A percentile compares a stretch with the other conserved stretches of the same genome.
Conservation (phyloP, 1,140 invertebrate genomes). For the Nautilus pompilius region DNA sequence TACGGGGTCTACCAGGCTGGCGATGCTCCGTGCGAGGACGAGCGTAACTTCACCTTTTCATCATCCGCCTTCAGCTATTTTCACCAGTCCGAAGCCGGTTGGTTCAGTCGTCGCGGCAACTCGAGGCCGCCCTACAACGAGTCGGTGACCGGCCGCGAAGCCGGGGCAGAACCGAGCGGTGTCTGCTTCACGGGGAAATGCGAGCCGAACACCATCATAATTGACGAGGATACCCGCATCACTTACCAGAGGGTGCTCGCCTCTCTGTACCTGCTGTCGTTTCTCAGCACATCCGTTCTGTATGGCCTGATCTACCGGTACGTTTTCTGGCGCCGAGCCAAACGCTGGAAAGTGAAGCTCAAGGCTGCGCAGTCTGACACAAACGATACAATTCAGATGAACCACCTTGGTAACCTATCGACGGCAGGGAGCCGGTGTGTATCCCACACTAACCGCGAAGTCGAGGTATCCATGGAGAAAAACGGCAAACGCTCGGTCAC, state of each 20-base stretch:
- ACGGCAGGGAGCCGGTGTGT: no score
- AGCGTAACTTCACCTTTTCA: background rate
- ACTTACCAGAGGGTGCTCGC: constrained; percentile 18
- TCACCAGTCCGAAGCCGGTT: background rate
- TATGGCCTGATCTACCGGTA: constrained; percentile 23
- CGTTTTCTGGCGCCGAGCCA: background rate
- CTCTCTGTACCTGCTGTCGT: constrained; percentile 12
- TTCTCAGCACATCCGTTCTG: constrained; percentile 16
- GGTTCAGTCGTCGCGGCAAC: background rate
- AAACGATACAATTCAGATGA: no score
- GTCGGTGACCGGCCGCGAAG: no score
- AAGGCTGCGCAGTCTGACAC: no score
- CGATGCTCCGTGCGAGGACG: background rate
- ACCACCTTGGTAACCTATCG: no score
- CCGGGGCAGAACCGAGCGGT: no score
- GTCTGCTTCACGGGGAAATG: no score
- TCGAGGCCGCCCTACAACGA: background rate
- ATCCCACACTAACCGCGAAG: no score
- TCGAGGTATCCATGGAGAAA: no score
- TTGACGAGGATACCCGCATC: no score
- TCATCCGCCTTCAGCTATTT: background rate
- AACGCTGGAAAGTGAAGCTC: constrained; percentile 12
- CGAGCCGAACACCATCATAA: no score
- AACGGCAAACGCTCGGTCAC: no score
- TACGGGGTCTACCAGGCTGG: constrained; percentile 29